These are phyloP conservation scores for Tinea semifulvella DNA, from an alignment of 2,888 invertebrate genomes.

Conservation along the genomic window DNA sequence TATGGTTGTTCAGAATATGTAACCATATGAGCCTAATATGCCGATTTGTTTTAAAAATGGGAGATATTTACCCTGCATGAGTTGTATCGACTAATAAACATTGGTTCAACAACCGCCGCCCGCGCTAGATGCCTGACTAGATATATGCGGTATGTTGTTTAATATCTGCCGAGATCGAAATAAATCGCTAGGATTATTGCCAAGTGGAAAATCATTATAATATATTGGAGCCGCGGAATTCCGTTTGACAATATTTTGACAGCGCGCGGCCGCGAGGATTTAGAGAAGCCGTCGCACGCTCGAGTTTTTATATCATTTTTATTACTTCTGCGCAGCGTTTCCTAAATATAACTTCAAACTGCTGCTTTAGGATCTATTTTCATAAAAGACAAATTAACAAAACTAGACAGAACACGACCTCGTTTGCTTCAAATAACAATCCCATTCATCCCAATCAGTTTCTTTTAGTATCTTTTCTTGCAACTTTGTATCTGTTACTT, in stretches of 20 bases:
- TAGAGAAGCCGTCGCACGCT: constrained; percentile 33
- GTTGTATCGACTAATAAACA: no score
- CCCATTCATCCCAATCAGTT: no score
- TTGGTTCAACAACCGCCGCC: constrained; percentile 54
- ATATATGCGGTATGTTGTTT: constrained; percentile 59
- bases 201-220: constrained; percentile 63
- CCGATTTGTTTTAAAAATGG: no score
- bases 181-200: constrained; percentile 66
- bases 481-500: no score
- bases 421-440: background rate
- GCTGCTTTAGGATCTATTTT: constrained; percentile 42
- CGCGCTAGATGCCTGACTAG: constrained; percentile 35
- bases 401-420: constrained; percentile 4
- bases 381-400: constrained; percentile 21
- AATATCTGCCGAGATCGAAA: constrained; percentile 61
- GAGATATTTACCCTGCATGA: no score
- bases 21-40: no score
- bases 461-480: no score
- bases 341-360: constrained; percentile 18
- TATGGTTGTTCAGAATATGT: no score
- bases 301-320: constrained; percentile 38
- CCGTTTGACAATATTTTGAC: constrained; percentile 67
- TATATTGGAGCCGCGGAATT: constrained; percentile 63
- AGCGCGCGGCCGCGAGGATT: constrained; percentile 52
- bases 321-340: constrained; percentile 24